phyloP scores from a whole-genome alignment of 2,888 invertebrate genomes.

The Lingula anatina region DNA sequence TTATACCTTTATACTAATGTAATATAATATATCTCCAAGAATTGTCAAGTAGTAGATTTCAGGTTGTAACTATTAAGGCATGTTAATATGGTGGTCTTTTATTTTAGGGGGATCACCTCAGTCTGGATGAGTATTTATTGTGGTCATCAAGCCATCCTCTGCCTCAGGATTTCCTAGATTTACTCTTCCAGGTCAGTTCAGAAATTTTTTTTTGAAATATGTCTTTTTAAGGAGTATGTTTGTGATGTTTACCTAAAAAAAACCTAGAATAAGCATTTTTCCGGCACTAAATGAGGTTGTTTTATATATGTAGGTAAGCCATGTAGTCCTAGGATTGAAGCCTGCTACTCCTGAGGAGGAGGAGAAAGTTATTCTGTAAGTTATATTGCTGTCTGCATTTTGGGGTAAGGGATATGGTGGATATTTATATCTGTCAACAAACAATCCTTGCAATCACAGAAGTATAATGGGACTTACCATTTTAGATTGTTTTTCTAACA shows the following conservation, averaged over 20 bases:
- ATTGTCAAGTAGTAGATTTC: no score
- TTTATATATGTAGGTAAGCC: constrained; percentile 62
- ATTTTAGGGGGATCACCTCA: constrained; percentile 55
- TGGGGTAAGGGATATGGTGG: background rate
- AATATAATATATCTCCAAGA: no score
- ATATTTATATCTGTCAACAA: background rate
- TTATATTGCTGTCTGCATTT: no score
- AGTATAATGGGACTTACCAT: background rate
- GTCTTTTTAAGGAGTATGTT: background rate
- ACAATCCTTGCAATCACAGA: no score
- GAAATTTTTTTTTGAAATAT: background rate
- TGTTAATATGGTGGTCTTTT: no score
- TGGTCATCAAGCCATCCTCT: constrained; percentile 71
- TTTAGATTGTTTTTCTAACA: background rate
- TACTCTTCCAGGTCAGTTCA: constrained; percentile 52
- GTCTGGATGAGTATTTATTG: constrained; percentile 80
- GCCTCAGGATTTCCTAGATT: constrained; percentile 49
- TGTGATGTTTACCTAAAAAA: no score
- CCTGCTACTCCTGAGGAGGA: constrained; percentile 79
- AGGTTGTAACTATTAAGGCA: no score
- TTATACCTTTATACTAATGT: no score
- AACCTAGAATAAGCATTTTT: no score
- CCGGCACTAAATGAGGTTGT: background rate
- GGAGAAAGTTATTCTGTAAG: constrained; percentile 49
- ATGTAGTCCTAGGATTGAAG: constrained; percentile 77